phyloP scores from a whole-genome alignment of 2,113 vertebrate genomes.

The Gila orcuttii region DNA sequence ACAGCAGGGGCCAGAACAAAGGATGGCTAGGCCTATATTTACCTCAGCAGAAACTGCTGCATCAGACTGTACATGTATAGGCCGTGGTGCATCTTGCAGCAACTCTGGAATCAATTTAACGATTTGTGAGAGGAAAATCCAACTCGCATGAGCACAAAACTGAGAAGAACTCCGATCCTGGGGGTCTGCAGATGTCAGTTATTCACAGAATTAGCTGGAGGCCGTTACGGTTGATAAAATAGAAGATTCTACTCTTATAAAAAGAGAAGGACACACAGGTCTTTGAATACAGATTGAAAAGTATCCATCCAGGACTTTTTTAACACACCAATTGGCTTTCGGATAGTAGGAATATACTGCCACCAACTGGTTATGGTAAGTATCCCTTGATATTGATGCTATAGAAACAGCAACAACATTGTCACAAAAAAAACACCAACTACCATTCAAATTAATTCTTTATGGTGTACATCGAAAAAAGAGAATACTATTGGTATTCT shows the following conservation, averaged over 20 bases:
- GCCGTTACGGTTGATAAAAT: neutral
- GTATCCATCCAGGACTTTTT: neutral
- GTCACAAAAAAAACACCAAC: neutral
- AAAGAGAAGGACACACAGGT: neutral
- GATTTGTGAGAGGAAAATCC: neutral
- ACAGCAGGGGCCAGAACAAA: slow-evolving; percentile 40
- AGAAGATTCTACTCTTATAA: neutral
- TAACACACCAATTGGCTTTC: neutral
- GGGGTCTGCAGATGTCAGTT: neutral
- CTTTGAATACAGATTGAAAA: slow-evolving; percentile 21
- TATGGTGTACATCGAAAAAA: too few species aligned
- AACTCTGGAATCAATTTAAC: slow-evolving; percentile 3
- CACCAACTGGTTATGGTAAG: slow-evolving; percentile 34
- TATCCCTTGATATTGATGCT: neutral
- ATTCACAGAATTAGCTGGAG: neutral
- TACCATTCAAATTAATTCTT: neutral
- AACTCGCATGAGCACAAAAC: neutral
- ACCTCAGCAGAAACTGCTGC: slow-evolving; percentile 22
- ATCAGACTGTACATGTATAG: neutral
- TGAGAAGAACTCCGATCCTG: neutral
- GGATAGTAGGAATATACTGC: slow-evolving; percentile 28
- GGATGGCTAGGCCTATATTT: slow-evolving; percentile 22
- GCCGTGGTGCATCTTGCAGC: neutral
- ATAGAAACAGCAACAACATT: neutral
- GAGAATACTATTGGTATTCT: neutral